Evolutionary conservation across 2,797 vertebrate genomes (phyloP), one percentile per base, ranked within the genome.

Genomic region (Yasuhikotakia modesta): DNA sequence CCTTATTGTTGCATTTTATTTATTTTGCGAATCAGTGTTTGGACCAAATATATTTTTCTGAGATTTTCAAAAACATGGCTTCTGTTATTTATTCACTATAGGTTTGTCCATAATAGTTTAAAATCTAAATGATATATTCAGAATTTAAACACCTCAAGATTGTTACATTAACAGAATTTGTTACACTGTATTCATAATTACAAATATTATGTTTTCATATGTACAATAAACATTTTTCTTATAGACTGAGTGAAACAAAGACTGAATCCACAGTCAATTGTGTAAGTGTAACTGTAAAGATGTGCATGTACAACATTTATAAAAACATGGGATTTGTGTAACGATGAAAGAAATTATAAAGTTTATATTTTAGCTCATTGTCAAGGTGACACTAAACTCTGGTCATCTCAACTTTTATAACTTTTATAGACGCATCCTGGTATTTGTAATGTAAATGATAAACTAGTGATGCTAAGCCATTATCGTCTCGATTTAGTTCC

Each of bases 11-110:
- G 86, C 88, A 89, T 89, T 86, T 88, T 87, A 85, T 93, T 89
- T 90, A 90, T 89, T 92, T 92, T 89, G 87, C 86, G 89, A 90
- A 91, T 91, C 88, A 88, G 88, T 91, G 90, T 93, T 93, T 91
- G 90, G 91, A 92, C 91, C 90, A 92, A 93, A 92, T 93, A 89
- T 93, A 90, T 92, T 92, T 93, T 93, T 87, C 86, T 86, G 89
- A 87, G 79, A 89, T 89, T 82, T 88, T 84, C 76, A 87, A 64
- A 78, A 76, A 39, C 48, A 35, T 43, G 73, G 22, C 57, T 75
- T 65, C 43, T 45, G 39, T 77, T 79, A 78, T 81, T 66, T 72
- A 71, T 81, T 61, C 53, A 22, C 72, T 72, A 65, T 52, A 24
- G 24, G 32, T 66, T 66, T 60, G 52, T 57, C n/a, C 57, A 35